Conservation (phyloP, 2,888 invertebrate species). For the Folsomia manolachei region DNA sequence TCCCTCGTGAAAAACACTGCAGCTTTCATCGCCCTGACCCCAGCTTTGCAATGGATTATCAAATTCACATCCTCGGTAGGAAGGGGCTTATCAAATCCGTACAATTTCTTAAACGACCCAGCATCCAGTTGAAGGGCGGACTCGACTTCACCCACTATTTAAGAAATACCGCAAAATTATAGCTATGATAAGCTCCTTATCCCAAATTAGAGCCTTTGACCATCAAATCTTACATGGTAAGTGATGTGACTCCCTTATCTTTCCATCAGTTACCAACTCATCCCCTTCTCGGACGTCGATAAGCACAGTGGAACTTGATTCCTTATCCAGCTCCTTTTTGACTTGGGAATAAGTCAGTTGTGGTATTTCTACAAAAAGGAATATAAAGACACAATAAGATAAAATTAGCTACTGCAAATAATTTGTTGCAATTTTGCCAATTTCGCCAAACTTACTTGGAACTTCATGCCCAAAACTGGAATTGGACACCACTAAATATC, state of each 20-base stretch:
- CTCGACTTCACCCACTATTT: background rate
- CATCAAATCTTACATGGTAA: background rate
- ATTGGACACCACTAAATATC: background rate
- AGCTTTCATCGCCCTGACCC: background rate
- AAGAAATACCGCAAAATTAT: too few relatives aligned
- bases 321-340: background rate
- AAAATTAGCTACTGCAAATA: background rate
- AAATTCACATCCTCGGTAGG: background rate
- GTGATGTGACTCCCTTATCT: background rate
- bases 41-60: background rate
- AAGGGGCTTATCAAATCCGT: background rate
- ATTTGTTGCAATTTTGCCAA: background rate
- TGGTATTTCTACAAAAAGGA: background rate
- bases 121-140: background rate
- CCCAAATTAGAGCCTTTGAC: too few relatives aligned
- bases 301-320: background rate
- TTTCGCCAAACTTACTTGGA: background rate
- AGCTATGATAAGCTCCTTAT: background rate
- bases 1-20: background rate
- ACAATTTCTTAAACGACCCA: background rate
- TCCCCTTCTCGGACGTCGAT: background rate
- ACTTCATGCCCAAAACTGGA: background rate
- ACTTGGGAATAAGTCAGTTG: background rate
- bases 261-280: background rate
- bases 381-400: too few relatives aligned